Base-by-base conservation (phyloP, 2,113 vertebrate species). In the Ageneiosus marmoratus region DNA sequence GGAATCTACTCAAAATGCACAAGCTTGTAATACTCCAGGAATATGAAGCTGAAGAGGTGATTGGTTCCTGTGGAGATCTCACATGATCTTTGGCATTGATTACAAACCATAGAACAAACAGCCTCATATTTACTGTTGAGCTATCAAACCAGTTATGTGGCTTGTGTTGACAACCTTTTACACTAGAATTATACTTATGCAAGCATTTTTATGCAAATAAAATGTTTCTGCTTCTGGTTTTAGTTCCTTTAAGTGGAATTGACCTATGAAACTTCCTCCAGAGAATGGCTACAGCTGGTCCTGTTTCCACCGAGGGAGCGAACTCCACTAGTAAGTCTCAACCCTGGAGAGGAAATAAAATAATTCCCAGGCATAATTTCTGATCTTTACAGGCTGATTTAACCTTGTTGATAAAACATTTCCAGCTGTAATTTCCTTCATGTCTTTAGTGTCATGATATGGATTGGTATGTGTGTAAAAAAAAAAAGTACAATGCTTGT, bases 241-340 rank as follows among this genome's bases (percentile, higher is more conserved):
- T 37, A 78, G 44, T 83, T 5, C 24, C 24, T 73, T 27, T 74
- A 65, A 83, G 60, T 69, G 37, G 79, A 81, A 16, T 37, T 73
- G 77, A 83, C 34, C 81, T 85, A 87, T 85, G 84, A 85, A 72
- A 85, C 83, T 77, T 77, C 62, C 70, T 78, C 62, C 77, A 83
- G 69, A 82, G 34, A 69, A 87, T 87, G 86, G 86, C 86, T 77
- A 63, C 83, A 56, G 83, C 86, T 67, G 81, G 27, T 81, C 77
- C 74, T 77, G 80, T 80, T 29, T 70, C 86, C 46, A 27, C 55
- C 51, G 86, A 87, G 20, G 80, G 80, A 67, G 7, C 55, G 27
- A 80, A 34, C 81, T 48, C 63, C 32, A 50, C 55, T 11, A 79
- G 86, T 87, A 87, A 82, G 85, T 75, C 18, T 37, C 29, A 11